Percentiles rank a stretch among this genome's conserved stretches.
Conservation (phyloP, 2,888 invertebrate genomes). For the Scaeva pyrastri region DNA sequence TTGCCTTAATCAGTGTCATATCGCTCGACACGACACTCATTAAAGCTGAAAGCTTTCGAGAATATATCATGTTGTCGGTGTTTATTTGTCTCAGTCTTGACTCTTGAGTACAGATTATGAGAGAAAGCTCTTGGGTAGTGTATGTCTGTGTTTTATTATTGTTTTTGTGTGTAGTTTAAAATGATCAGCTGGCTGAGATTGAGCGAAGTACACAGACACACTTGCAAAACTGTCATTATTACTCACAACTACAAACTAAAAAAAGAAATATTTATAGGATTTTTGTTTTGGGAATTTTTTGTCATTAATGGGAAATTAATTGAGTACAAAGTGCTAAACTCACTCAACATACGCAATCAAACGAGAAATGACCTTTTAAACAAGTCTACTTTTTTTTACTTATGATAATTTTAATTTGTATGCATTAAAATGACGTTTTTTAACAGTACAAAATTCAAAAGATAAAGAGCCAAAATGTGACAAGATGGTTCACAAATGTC, state of each 20-base stretch:
- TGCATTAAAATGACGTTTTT: neutral
- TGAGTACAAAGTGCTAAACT: too few species aligned
- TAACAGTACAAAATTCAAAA: neutral
- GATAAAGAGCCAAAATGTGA: too few species aligned
- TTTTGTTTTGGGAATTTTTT: slow-evolving; percentile 52
- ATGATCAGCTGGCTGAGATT: slow-evolving; percentile 11
- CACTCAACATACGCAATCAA: too few species aligned
- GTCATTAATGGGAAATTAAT: slow-evolving; percentile 1
- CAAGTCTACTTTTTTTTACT: too few species aligned
- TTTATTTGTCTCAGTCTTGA: neutral
- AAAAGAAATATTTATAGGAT: neutral
- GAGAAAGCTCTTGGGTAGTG: too few species aligned
- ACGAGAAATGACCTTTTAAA: too few species aligned
- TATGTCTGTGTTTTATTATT: too few species aligned
- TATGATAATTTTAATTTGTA: too few species aligned
- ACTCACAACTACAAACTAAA: neutral
- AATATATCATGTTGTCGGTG: neutral
- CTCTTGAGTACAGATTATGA: neutral
- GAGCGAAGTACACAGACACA: neutral
- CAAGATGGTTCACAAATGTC: too few species aligned
- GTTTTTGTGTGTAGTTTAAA: neutral
- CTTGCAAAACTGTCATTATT: neutral
- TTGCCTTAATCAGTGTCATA: slow-evolving; percentile 3
- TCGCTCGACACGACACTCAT: neutral
- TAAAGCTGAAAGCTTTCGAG: neutral